phyloP scores from a whole-genome alignment of 2,797 vertebrate genomes.

The Meriones psammophilus region DNA sequence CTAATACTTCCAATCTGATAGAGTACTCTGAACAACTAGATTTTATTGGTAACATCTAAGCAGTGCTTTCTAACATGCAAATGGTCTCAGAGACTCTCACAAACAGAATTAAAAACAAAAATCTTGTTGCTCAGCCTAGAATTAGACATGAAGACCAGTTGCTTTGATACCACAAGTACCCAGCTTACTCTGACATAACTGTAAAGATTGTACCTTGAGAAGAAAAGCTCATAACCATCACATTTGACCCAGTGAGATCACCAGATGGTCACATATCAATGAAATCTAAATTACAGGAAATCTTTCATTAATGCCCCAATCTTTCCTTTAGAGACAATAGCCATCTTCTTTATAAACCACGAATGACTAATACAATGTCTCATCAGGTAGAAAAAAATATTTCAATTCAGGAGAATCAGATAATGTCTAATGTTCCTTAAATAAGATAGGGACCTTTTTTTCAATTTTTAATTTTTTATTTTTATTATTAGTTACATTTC shows the following conservation, averaged over 20 bases:
- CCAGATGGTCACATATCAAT: background rate
- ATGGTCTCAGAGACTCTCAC: background rate
- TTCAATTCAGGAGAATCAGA: background rate
- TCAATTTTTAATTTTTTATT: too few relatives aligned
- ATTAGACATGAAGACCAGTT: background rate
- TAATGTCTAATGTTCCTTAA: too few relatives aligned
- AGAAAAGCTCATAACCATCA: too few relatives aligned
- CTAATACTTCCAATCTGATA: background rate
- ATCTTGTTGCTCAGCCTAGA: background rate
- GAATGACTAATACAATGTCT: background rate
- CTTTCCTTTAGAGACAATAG: background rate
- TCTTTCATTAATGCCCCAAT: background rate
- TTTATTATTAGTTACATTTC: too few relatives aligned
- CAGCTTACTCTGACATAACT: background rate
- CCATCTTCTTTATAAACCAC: background rate
- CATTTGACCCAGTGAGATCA: background rate
- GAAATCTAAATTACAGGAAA: background rate
- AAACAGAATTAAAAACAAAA: background rate
- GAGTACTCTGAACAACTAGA: background rate
- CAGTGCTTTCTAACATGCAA: background rate
- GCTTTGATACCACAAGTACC: background rate
- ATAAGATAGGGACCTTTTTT: background rate
- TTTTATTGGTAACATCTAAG: background rate
- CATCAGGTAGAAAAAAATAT: background rate
- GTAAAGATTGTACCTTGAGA: background rate